Percentiles rank a stretch among this genome's conserved stretches.
phyloP scores from a whole-genome alignment of 1,140 invertebrate genomes.

The Sycophila sp. region DNA sequence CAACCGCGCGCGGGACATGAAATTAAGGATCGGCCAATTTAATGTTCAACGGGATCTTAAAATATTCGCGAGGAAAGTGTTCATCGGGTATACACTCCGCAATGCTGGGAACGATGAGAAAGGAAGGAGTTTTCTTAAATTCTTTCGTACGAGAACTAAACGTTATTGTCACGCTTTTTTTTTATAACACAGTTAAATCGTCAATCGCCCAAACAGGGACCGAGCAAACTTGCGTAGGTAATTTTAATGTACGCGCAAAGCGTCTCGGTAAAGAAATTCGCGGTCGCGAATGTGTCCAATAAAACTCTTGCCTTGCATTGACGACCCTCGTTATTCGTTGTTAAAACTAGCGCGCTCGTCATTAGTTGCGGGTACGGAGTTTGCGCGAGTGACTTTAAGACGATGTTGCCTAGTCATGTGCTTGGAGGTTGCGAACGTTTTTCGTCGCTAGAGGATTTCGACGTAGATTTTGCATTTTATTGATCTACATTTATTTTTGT shows the following conservation, averaged over 20 bases:
- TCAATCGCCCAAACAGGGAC: not conserved
- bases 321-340: not conserved
- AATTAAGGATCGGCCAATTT: conserved; percentile 9
- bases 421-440: no score
- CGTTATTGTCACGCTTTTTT: no score
- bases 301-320: not conserved
- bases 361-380: not conserved
- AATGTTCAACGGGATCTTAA: not conserved
- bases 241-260: no score
- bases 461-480: not conserved
- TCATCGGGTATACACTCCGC: not conserved
- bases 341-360: not conserved
- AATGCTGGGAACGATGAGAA: no score
- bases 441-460: no score
- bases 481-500: no score
- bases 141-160: no score
- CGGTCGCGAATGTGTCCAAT: not conserved
- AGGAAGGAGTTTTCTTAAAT: no score
- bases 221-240: not conserved
- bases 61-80: not conserved
- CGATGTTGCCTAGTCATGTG: not conserved
- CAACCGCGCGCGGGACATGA: not conserved
- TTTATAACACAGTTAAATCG: no score
- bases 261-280: not conserved
- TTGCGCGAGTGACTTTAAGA: not conserved